These are phyloP conservation scores for Pseudocheirus occidentalis DNA, from an alignment of 2,797 vertebrate species.

Conservation along the genomic window DNA sequence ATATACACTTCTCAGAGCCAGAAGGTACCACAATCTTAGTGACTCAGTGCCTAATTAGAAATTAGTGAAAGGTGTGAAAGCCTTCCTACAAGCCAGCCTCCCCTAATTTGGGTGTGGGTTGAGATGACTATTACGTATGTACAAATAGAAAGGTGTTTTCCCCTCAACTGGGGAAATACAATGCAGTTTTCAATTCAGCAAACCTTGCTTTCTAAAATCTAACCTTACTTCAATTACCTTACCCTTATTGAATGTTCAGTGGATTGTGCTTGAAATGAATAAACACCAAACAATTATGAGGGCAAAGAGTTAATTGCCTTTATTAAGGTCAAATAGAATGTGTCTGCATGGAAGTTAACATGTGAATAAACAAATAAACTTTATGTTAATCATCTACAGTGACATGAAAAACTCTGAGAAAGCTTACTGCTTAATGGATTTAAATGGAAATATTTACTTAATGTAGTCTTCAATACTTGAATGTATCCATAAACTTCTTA, in stretches of 20 bases:
- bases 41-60: no score
- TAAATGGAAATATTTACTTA: not conserved
- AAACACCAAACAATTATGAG: not conserved
- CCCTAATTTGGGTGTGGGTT: not conserved
- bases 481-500: not conserved
- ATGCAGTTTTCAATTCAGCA: not conserved
- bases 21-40: no score
- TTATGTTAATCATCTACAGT: not conserved
- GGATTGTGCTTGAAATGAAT: not conserved
- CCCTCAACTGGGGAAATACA: not conserved
- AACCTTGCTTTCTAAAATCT: not conserved
- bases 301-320: not conserved
- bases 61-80: no score
- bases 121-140: not conserved
- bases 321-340: not conserved
- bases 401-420: not conserved
- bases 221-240: not conserved
- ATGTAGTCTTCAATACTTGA: not conserved
- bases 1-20: no score
- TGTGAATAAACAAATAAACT: not conserved
- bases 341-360: not conserved
- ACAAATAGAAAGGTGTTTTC: not conserved
- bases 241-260: not conserved
- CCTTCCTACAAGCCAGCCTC: no score
- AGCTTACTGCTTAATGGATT: not conserved